Evolutionary conservation across 2,113 vertebrate species (phyloP).

Genomic region (Hydrochoerus hydrochaeris): DNA sequence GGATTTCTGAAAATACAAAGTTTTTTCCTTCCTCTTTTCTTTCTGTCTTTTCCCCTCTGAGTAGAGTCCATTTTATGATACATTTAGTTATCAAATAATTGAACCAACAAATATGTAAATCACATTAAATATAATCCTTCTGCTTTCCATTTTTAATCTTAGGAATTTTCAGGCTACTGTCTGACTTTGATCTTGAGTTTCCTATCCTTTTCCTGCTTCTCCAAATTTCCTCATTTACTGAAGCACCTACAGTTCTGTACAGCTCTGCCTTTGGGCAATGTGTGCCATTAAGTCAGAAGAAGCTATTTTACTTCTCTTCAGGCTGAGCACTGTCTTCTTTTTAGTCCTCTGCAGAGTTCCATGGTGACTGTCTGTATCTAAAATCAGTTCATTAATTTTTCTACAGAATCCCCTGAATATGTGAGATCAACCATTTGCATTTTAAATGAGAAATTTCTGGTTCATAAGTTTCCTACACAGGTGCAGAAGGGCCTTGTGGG

Average conservation of each 20-base stretch:
- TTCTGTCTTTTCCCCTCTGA: background rate
- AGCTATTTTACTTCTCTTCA: background rate
- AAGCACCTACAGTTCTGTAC: background rate
- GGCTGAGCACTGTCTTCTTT: background rate
- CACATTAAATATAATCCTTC: background rate
- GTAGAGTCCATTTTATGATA: background rate
- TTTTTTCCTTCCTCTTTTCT: background rate
- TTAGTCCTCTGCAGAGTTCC: background rate
- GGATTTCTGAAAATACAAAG: background rate
- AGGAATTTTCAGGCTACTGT: background rate
- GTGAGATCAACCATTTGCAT: background rate
- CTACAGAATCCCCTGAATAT: background rate
- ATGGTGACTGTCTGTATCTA: background rate
- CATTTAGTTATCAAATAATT: slow-evolving; percentile 6
- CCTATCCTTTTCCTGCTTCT: background rate
- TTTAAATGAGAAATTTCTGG: slow-evolving; percentile 2
- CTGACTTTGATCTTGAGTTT: background rate
- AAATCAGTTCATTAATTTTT: slow-evolving; percentile 30
- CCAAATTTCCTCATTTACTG: background rate
- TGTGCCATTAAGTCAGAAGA: background rate
- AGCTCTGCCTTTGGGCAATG: background rate
- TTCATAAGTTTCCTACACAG: background rate
- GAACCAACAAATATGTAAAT: slow-evolving; percentile 40
- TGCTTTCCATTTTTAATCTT: background rate
- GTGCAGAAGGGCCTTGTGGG: background rate